phyloP scores from a whole-genome alignment of 2,888 invertebrate genomes.

The Strigamia transsilvanica region DNA sequence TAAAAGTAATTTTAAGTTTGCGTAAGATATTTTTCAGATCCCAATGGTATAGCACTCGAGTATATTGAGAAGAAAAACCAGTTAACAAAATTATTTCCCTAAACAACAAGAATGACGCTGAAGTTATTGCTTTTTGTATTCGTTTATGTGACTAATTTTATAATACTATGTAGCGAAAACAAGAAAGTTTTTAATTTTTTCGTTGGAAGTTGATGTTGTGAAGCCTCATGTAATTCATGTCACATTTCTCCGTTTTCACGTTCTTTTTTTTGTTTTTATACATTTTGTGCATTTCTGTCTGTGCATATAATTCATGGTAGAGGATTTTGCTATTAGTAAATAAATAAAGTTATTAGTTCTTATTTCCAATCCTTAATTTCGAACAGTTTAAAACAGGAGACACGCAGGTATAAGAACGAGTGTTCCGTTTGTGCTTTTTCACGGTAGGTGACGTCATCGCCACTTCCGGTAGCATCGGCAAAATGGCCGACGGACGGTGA shows the following conservation, averaged over 20 bases:
- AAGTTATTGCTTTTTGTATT: not conserved
- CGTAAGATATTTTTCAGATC: not conserved
- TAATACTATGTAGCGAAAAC: not conserved
- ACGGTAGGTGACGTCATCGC: not conserved
- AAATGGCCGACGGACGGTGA: conserved; percentile 8
- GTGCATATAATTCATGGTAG: conserved; percentile 8
- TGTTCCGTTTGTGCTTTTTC: not conserved
- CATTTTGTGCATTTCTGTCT: conserved; percentile 8
- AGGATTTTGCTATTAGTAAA: conserved; percentile 8
- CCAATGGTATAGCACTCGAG: not conserved
- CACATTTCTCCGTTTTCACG: conserved; percentile 8
- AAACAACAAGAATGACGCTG: not conserved
- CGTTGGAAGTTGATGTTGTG: conserved; percentile 8
- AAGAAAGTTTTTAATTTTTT: not conserved
- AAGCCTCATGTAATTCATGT: conserved; percentile 1
- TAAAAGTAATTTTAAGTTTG: not conserved
- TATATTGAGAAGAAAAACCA: not conserved
- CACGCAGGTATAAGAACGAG: not conserved
- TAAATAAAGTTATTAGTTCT: conserved; percentile 2
- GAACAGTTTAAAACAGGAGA: not conserved
- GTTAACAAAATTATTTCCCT: not conserved
- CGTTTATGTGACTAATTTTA: not conserved
- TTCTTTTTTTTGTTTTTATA: not conserved
- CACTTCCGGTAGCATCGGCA: conserved; percentile 8
- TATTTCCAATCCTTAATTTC: not conserved